Evolutionary conservation across 1,140 invertebrate genomes (phyloP).

Genomic region (Trachymyrmex cornetzi): DNA sequence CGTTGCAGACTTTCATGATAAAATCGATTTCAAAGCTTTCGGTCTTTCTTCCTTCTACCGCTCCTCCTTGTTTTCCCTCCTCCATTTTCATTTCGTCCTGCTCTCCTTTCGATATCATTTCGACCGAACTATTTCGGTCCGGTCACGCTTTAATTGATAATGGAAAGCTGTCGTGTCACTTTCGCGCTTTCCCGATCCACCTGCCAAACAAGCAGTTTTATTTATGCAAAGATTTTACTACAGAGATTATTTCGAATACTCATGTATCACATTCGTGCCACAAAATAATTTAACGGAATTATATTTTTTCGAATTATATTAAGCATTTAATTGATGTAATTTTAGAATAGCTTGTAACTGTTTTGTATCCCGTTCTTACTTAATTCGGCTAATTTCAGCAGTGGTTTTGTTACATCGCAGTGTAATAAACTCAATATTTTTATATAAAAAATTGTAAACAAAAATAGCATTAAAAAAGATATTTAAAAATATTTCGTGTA

Average conservation of each 20-base stretch:
- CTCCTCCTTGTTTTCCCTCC: neutral
- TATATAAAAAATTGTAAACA: neutral
- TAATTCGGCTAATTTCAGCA: neutral
- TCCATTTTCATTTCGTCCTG: slow-evolving; percentile 43
- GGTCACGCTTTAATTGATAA: slow-evolving; percentile 62
- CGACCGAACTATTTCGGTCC: slow-evolving; percentile 41
- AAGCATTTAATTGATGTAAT: neutral
- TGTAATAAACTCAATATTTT: neutral
- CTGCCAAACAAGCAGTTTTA: slow-evolving; percentile 22
- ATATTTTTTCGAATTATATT: neutral
- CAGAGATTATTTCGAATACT: neutral
- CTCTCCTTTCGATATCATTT: slow-evolving; percentile 60
- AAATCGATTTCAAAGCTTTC: slow-evolving; percentile 43
- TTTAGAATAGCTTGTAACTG: neutral
- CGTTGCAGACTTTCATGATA: slow-evolving; percentile 53
- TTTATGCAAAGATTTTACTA: slow-evolving; percentile 49
- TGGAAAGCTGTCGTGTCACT: slow-evolving; percentile 62
- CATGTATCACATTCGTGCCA: neutral
- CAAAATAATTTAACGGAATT: slow-evolving; percentile 6
- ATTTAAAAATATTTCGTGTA: neutral
- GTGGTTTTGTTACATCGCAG: neutral
- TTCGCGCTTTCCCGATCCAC: slow-evolving; percentile 46
- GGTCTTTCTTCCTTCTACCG: slow-evolving; percentile 1
- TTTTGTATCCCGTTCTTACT: neutral
- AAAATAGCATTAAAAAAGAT: neutral